phyloP scores from a whole-genome alignment of 2,888 invertebrate genomes.

The Emmelina monodactyla region DNA sequence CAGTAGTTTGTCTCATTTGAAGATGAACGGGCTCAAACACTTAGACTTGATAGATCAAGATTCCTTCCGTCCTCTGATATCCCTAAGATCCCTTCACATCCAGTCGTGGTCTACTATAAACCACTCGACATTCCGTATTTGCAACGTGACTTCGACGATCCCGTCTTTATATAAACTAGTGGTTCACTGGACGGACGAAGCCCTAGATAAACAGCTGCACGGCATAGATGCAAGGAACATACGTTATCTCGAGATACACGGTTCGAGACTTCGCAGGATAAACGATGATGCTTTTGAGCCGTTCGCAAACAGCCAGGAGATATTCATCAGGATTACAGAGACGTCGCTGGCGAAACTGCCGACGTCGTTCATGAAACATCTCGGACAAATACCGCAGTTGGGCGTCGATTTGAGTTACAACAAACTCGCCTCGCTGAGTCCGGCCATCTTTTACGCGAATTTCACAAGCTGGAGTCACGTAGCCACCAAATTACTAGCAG shows the following conservation, averaged over 20 bases:
- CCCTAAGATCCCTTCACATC: conserved; percentile 73
- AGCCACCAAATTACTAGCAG: conserved; percentile 85
- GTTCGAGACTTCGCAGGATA: conserved; percentile 74
- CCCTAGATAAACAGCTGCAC: conserved; percentile 77
- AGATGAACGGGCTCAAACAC: conserved; percentile 75
- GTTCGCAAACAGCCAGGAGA: conserved; percentile 76
- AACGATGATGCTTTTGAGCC: conserved; percentile 80
- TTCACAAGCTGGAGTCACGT: conserved; percentile 87
- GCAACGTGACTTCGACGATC: conserved; percentile 74
- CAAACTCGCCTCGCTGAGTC: conserved; percentile 78
- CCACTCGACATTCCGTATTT: conserved; percentile 71
- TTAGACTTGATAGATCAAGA: conserved; percentile 79
- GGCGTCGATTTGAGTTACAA: conserved; percentile 85
- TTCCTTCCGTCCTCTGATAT: conserved; percentile 74
- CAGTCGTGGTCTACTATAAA: conserved; percentile 81
- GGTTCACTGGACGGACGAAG: conserved; percentile 77
- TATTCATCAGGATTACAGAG: conserved; percentile 77
- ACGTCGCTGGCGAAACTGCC: conserved; percentile 83
- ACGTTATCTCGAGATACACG: conserved; percentile 81
- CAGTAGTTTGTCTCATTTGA: conserved; percentile 75
- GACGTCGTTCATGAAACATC: conserved; percentile 77
- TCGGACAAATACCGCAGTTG: conserved; percentile 81
- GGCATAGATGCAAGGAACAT: conserved; percentile 82
- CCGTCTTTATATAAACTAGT: conserved; percentile 78
- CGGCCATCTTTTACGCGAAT: conserved; percentile 87